Base-by-base conservation (phyloP, 2,113 vertebrate genomes). In the Ptyas mucosa region DNA sequence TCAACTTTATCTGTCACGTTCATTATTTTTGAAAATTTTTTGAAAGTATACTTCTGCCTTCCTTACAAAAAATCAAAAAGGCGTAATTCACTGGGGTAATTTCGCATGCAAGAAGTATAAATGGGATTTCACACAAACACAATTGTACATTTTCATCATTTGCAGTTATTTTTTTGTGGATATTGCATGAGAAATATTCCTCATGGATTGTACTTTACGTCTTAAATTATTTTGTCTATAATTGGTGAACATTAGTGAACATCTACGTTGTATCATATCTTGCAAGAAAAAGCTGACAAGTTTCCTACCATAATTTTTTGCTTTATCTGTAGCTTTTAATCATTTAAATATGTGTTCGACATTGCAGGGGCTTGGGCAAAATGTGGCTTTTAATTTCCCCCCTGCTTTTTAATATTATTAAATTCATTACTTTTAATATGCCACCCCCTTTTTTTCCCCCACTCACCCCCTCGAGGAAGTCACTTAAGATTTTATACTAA, bases 331-430 rank as follows among this genome's bases (percentile, higher is more conserved):
- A 97, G 94, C 97, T 97, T 96, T 96, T 64, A 96, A 91, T 64
- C 29, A 93, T 96, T 97, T 98, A 96, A 58, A 96, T 97, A 97
- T 96, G 96, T 97, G 98, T 95, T 97, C 57, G 43, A 95, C 96
- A 94, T 98, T 96, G 96, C 96, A 97, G 97, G 95, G 95, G 93
- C 95, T 96, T 97, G 92, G 97, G 96, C 95, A 97, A 97, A 97
- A 97, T 95, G 96, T 98, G 97, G 97, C 54, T 93, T 89, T 93
- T 97, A 93, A 95, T 95, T 81, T 54, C 92, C 92, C 96, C 94
- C 95, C 94, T 89, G 95, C 92, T 96, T 96, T 94, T 96, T 93
- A 95, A 94, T 93, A 93, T 96, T 95, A 94, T 97, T 96, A 96
- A 95, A 96, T 92, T 96, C 96, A 94, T 96, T 96, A 93, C 97